A percentile compares a stretch with the other conserved stretches of the same genome.
These are phyloP conservation scores for Austrolebias charrua DNA, from an alignment of 2,797 vertebrate species.

Conservation along the genomic window DNA sequence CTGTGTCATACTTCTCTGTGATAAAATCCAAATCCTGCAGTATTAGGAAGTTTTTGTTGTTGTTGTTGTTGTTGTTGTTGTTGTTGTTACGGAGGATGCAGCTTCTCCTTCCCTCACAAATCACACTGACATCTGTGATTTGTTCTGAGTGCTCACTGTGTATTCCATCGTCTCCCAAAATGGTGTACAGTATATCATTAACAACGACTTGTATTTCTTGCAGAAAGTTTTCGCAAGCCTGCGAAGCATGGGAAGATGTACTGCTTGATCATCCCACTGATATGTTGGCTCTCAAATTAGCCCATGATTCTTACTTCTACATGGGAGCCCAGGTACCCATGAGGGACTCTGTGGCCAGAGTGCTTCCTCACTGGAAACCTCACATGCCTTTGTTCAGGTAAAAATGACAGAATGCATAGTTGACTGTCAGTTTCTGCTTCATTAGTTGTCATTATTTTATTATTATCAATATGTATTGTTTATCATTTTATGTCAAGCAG, in stretches of 20 bases:
- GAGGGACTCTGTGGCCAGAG: slow-evolving; percentile 88
- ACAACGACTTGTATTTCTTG: slow-evolving; percentile 19
- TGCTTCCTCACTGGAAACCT: slow-evolving; percentile 90
- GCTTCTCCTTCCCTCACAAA: slow-evolving; percentile 15
- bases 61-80: too few species aligned
- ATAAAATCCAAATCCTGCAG: slow-evolving; percentile 10
- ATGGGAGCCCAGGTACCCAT: slow-evolving; percentile 83
- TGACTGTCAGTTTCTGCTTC: background rate
- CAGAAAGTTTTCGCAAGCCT: slow-evolving; percentile 84
- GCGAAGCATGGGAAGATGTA: slow-evolving; percentile 88
- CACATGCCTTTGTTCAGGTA: slow-evolving; percentile 87
- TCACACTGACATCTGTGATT: background rate
- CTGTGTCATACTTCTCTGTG: slow-evolving; percentile 20
- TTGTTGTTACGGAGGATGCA: slow-evolving; percentile 12
- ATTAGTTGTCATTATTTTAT: background rate
- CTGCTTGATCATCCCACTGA: slow-evolving; percentile 89
- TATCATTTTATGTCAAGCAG: background rate
- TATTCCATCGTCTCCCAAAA: background rate
- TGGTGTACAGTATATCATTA: background rate
- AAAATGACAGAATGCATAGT: background rate
- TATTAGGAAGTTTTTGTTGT: slow-evolving; percentile 7
- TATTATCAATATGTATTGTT: background rate
- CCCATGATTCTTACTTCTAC: slow-evolving; percentile 91
- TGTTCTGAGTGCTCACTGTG: background rate
- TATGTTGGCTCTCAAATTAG: slow-evolving; percentile 89